Conservation (phyloP, 2,888 invertebrate species). For the Chouioia cunea region DNA sequence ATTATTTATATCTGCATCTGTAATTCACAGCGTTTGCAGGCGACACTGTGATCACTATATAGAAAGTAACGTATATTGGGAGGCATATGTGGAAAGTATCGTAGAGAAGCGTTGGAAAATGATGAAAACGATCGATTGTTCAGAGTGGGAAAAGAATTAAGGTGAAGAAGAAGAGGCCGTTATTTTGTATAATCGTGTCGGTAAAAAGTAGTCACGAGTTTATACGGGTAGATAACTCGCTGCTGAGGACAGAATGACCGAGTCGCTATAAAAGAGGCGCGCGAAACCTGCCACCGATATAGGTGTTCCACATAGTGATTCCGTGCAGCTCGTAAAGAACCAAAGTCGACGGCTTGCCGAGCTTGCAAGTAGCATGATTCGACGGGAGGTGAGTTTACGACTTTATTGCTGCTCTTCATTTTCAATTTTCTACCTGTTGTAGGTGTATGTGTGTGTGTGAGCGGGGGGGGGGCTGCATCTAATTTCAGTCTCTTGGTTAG, state of each 20-base stretch:
- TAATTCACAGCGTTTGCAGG: too few relatives aligned
- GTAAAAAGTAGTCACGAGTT: slow-evolving; percentile 37
- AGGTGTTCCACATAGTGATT: background rate
- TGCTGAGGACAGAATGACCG: background rate
- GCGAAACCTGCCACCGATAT: slow-evolving; percentile 19
- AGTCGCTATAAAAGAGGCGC: slow-evolving; percentile 20
- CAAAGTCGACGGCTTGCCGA: background rate
- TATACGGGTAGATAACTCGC: slow-evolving; percentile 5
- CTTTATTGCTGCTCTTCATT: too few relatives aligned
- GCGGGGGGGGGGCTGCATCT: too few relatives aligned
- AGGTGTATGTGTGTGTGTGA: too few relatives aligned
- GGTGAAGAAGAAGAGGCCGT: background rate
- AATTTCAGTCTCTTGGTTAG: too few relatives aligned
- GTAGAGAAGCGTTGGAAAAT: too few relatives aligned
- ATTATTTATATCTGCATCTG: too few relatives aligned
- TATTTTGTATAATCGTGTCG: background rate
- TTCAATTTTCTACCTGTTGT: too few relatives aligned
- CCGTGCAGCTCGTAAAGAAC: background rate
- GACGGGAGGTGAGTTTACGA: slow-evolving; percentile 1
- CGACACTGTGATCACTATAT: too few relatives aligned
- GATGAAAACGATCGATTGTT: too few relatives aligned
- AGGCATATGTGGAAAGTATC: too few relatives aligned
- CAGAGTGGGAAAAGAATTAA: background rate
- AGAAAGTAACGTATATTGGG: too few relatives aligned
- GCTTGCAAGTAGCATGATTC: slow-evolving; percentile 12